A percentile compares a stretch with the other conserved stretches of the same genome.
These are phyloP conservation scores for Sebastes hubbsi DNA, from an alignment of 2,797 vertebrate genomes.

Conservation along the genomic window DNA sequence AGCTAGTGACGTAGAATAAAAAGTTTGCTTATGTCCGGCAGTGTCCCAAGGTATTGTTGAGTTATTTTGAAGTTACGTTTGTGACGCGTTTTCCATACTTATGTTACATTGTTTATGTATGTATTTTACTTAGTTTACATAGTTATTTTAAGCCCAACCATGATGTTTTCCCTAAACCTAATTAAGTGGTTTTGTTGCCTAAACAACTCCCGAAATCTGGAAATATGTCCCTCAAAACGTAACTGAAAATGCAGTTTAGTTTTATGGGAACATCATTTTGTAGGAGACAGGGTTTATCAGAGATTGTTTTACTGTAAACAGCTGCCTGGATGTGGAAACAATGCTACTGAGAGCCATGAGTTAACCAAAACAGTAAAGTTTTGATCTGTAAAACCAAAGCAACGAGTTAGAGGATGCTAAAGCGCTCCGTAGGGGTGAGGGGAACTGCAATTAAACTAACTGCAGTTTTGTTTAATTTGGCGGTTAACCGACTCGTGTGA, in stretches of 20 bases:
- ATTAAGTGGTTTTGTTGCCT: neutral
- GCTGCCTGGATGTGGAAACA: neutral
- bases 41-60: no score
- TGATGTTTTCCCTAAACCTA: neutral
- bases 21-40: no score
- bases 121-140: no score
- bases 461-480: neutral
- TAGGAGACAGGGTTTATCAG: neutral
- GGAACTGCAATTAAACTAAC: neutral
- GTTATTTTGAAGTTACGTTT: no score
- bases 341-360: neutral
- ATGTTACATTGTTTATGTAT: no score
- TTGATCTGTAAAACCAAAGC: no score
- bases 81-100: no score
- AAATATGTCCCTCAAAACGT: neutral
- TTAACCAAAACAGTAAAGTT: no score
- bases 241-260: neutral
- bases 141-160: neutral
- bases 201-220: no score
- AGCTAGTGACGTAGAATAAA: no score
- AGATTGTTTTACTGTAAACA: neutral
- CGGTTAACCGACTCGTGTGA: neutral
- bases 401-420: no score
- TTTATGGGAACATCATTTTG: neutral
- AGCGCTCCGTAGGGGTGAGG: neutral